Base-by-base conservation (phyloP, 2,797 vertebrate species). In the Meda fulgida region DNA sequence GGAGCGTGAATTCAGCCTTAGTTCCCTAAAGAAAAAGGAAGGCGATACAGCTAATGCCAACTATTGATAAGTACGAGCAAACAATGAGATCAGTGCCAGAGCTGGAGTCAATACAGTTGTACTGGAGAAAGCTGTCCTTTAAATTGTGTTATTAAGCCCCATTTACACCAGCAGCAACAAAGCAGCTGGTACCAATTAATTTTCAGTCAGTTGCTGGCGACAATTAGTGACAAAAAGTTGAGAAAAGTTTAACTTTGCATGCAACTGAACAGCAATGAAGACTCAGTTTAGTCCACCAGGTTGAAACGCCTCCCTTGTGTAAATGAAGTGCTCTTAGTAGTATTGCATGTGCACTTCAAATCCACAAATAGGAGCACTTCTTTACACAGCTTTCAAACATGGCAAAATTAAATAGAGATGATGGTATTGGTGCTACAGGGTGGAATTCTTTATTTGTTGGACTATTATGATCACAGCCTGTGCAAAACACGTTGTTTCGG, bases 51-150 rank as follows among this genome's bases (percentile, higher is more conserved):
- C 83, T 23, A 81, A 88, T 53, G 78, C 53, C 71, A 85, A 76
- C 80, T 88, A 89, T 91, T 48, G 89, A 92, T 88, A 67, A 81
- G 46, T 65, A 83, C 69, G 23, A 87, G 87, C 80, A 89, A 90
- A 90, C 78, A 88, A 65, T 18, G 65, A 83, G 63, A 87, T 88
- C 75, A 88, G 84, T 87, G 83, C 84, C 55, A 81, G 31, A 53
- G 10, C 46, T 82, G 36, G 84, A 87, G 90, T 91, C 75, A 80
- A 89, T 90, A 81, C 2, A 2, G 9, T 34, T 67, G 18, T 31
- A 19, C 58, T 73, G 48, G 75, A 83, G 80, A 23, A 78, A 70
- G 66, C 81, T 67, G 78, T 43, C 8, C 36, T 70, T 82, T 26
- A 5, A 2, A 53, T 13, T 46, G 55, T 18, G 2, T 46, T 58